Base-by-base conservation (phyloP, 2,797 vertebrate genomes). In the Leptoclinus maculatus region DNA sequence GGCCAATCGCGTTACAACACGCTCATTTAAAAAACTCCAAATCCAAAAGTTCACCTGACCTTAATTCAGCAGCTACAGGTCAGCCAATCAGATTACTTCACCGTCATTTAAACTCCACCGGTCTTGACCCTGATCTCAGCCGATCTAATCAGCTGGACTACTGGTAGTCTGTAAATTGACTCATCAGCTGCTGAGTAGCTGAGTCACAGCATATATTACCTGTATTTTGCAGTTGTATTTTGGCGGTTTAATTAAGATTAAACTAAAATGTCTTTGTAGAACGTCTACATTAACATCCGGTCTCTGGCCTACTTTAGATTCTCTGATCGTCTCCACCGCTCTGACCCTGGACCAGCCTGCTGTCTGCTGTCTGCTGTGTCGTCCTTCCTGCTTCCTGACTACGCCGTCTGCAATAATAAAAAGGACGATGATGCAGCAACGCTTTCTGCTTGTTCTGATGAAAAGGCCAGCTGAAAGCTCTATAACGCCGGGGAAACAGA, bases 71-170 rank as follows among this genome's bases (percentile, higher is more conserved):
- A 6, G 70, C 12, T 29, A 74, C 76, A 80, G 79, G 58, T 69
- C 75, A 13, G 83, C 82, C 82, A 82, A 88, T 86, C 73, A 84
- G 89, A 90, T 91, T 86, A 91, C 66, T 45, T 69, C 83, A 54
- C 68, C 78, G 70, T 70, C 29, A 60, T 80, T 84, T 86, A 77
- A 87, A 80, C 29, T 71, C 60, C 68, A 60, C 67, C 66, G 27
- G 39, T 29, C 71, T 25, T 47, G 25, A 72, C 62, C 71, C 72
- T 27, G 78, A 60, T 43, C 69, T 47, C 56, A 34, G 64, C 74
- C 49, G 25, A 53, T 62, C 54, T 59, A n/a, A 73, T 66, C 39
- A 25, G n/a, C 6, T 0, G 39, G 7, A 38, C 29, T 8, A 45
- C 12, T 43, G 39, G 19, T 29, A 32, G 29, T 32, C 29, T 32